Conservation (phyloP, 2,113 vertebrate species). For the Pionites leucogaster region DNA sequence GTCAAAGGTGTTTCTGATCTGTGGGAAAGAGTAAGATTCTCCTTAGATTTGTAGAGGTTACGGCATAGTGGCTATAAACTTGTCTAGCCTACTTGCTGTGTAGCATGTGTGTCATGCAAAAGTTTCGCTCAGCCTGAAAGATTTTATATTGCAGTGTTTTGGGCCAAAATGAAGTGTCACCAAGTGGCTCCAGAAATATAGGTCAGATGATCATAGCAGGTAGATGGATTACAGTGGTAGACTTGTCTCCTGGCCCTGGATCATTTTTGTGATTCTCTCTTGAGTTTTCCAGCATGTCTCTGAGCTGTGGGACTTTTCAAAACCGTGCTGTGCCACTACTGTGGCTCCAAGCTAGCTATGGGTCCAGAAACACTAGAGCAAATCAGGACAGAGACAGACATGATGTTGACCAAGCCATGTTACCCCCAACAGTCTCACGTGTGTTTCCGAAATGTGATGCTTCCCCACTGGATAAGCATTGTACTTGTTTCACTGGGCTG, state of each 20-base stretch:
- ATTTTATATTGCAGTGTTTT: neutral
- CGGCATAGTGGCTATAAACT: neutral
- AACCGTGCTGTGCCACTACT: neutral
- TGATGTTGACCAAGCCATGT: accelerated
- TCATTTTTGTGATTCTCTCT: neutral
- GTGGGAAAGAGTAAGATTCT: neutral
- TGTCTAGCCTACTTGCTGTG: neutral
- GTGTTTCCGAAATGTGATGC: neutral
- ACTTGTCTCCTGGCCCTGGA: accelerated
- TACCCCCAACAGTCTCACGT: neutral
- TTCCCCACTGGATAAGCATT: neutral
- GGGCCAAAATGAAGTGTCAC: neutral
- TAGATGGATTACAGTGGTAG: neutral
- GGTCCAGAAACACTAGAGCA: neutral
- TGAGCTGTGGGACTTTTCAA: neutral
- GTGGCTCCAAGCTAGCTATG: neutral
- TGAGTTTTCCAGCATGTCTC: neutral
- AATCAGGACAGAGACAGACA: neutral
- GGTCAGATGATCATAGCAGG: accelerated
- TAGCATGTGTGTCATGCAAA: accelerated
- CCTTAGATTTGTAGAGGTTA: neutral
- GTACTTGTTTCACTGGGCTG: neutral
- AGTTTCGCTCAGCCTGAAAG: neutral
- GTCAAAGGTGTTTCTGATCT: neutral
- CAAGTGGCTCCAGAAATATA: neutral